Percentiles rank a stretch among this genome's conserved stretches.
These are phyloP conservation scores for Colistium nudipinnis DNA, from an alignment of 2,113 vertebrate species.

Conservation along the genomic window DNA sequence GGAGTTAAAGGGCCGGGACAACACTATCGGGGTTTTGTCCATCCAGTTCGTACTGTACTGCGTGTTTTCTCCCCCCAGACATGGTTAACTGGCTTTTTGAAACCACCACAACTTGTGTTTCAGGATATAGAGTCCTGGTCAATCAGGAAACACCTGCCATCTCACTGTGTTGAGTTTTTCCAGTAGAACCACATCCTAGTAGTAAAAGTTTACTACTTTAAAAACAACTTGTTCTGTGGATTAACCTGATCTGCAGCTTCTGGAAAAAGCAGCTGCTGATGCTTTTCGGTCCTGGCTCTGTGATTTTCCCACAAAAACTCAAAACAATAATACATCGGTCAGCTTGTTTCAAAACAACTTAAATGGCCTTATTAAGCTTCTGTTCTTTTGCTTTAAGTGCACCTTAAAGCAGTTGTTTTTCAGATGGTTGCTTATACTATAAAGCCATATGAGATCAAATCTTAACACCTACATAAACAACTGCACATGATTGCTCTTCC, in stretches of 20 bases:
- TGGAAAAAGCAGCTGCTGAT: too few species aligned
- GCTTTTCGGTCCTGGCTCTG: too few species aligned
- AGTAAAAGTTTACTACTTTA: too few species aligned
- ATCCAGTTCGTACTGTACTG: background rate
- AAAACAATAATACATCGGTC: too few species aligned
- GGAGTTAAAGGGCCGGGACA: background rate
- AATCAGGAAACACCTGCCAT: background rate
- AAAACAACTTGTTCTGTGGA: too few species aligned
- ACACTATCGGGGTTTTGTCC: background rate
- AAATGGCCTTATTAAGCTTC: too few species aligned
- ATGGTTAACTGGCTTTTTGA: slow-evolving; percentile 7
- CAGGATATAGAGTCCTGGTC: background rate
- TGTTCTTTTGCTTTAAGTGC: too few species aligned
- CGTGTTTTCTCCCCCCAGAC: background rate
- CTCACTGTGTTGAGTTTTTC: too few species aligned
- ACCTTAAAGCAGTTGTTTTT: background rate
- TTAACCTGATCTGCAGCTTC: too few species aligned
- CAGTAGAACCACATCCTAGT: too few species aligned
- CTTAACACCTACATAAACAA: background rate
- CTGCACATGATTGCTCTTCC: background rate
- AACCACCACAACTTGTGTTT: background rate
- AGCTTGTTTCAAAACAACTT: too few species aligned
- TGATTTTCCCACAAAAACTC: too few species aligned
- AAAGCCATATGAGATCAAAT: background rate
- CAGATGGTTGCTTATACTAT: background rate